phyloP scores from a whole-genome alignment of 53 echinoderm and acorn worm genomes.

The Pentamera pediparva region DNA sequence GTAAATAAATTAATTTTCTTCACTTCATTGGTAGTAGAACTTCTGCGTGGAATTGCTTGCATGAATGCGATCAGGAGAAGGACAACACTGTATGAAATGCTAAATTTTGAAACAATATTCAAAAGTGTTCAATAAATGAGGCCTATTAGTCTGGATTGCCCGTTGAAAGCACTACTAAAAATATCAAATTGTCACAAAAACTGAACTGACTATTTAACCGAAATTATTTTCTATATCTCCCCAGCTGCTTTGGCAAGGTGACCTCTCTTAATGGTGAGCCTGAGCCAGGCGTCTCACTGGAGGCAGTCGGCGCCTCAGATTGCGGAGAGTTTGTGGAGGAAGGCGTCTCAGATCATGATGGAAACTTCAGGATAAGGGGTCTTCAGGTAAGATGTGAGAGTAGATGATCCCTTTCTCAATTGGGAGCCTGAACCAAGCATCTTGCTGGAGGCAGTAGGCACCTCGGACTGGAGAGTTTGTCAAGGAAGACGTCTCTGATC shows the following conservation, averaged over 20 bases:
- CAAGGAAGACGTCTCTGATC: slow-evolving; percentile 58
- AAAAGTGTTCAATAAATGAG: no score
- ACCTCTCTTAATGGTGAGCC: slow-evolving; percentile 95
- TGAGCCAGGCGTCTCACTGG: slow-evolving; percentile 66
- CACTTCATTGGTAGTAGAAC: no score
- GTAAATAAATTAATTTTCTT: no score
- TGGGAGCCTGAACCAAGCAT: slow-evolving; percentile 83
- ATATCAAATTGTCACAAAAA: background rate
- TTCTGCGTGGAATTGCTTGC: no score
- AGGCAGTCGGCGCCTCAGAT: slow-evolving; percentile 42
- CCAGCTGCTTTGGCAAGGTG: slow-evolving; percentile 75
- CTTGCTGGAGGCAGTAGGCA: slow-evolving; percentile 53
- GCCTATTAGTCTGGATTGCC: no score
- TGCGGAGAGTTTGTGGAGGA: slow-evolving; percentile 57
- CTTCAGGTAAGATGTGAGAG: no score
- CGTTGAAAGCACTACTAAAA: no score
- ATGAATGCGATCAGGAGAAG: no score
- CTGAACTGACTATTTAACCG: background rate
- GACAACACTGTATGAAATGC: no score
- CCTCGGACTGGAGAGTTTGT: slow-evolving; percentile 45
- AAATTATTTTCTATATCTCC: background rate
- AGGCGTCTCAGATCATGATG: slow-evolving; percentile 70
- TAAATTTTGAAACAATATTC: no score
- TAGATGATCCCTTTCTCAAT: slow-evolving; percentile 90
- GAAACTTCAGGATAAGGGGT: slow-evolving; percentile 79